Percentiles rank a stretch among this genome's conserved stretches.
Evolutionary conservation across 2,113 vertebrate genomes (phyloP).

Genomic region (Bufo bufo): DNA sequence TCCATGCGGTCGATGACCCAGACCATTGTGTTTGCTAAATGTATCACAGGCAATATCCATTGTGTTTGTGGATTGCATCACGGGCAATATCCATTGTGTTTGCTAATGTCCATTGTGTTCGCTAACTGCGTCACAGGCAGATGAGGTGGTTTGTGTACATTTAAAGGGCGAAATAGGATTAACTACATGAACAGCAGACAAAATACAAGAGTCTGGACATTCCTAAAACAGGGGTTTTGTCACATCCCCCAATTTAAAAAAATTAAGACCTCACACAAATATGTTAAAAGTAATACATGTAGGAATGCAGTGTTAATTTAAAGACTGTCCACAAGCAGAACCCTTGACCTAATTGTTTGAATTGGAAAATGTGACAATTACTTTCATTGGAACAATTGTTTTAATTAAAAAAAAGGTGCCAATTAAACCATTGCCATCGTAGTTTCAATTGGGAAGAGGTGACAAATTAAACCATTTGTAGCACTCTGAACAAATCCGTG

Average conservation of each 20-base stretch:
- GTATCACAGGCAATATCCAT: too few relatives aligned
- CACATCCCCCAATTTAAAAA: background rate
- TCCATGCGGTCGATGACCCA: too few relatives aligned
- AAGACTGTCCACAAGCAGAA: conserved; percentile 36
- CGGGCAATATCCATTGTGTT: too few relatives aligned
- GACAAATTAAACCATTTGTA: conserved; percentile 40
- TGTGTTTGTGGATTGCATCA: too few relatives aligned
- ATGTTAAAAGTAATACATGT: conserved; percentile 31
- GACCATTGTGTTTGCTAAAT: too few relatives aligned
- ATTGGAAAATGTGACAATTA: conserved; percentile 39
- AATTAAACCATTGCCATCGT: conserved; percentile 47
- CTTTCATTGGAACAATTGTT: conserved; percentile 25
- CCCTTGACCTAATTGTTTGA: conserved; percentile 53
- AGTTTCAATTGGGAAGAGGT: conserved; percentile 30
- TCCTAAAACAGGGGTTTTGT: too few relatives aligned
- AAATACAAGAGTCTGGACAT: too few relatives aligned
- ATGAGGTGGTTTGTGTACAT: too few relatives aligned
- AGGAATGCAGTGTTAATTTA: conserved; percentile 45
- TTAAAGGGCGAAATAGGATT: too few relatives aligned
- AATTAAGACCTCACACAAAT: background rate
- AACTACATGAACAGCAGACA: too few relatives aligned
- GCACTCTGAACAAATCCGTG: conserved; percentile 31
- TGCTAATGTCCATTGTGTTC: too few relatives aligned
- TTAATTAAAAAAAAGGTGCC: conserved; percentile 49
- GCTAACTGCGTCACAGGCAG: too few relatives aligned